Base-by-base conservation (phyloP, 1,140 invertebrate species). In the Myzus persicae region DNA sequence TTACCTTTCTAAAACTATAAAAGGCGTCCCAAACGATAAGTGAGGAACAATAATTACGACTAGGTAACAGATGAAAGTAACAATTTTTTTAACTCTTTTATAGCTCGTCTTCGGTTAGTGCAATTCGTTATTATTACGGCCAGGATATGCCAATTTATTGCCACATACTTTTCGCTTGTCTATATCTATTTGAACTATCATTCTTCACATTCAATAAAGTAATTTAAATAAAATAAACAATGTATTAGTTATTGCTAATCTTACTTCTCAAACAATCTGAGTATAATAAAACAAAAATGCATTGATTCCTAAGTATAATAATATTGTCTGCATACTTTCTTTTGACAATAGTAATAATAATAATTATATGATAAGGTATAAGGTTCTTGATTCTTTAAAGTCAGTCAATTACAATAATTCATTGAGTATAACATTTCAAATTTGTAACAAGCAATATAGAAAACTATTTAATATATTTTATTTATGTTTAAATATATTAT, bases 131-230 rank as follows among this genome's bases (percentile, higher is more conserved):
- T 20, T n/a, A 76, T 76, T 76, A 36, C 31, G 3, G 31, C 20
- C n/a, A 76, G 59, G 14, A n/a, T 76, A n/a, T n/a, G 59, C 59
- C 59, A 76, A 76, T 76, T 76, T 76, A 76, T n/a, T 76, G 59
- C 59, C 59, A 76, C 59, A 76, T 76, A 18, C n/a, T 76, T 76
- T 67, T 76, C 14, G 36, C 59, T 36, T n/a, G 31, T 67, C 59
- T 67, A n/a, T 4, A n/a, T 67, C 11, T 18, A 76, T 76, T 76
- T n/a, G 31, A 67, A 76, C 4, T 14, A 76, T n/a, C n/a, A 18
- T 76, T 76, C n/a, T n/a, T n/a, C 31, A 76, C 31, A 76, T 76
- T 76, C 31, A 76, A n/a, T 76, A n/a, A 8, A 76, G 5, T 18
- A 0, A 76, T 76, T 76, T n/a, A 76, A 76, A 76, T 76, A 76